Evolutionary conservation across 2,888 invertebrate species (phyloP), one percentile per base, ranked within the genome.

Genomic region (Lithophane leautieri): DNA sequence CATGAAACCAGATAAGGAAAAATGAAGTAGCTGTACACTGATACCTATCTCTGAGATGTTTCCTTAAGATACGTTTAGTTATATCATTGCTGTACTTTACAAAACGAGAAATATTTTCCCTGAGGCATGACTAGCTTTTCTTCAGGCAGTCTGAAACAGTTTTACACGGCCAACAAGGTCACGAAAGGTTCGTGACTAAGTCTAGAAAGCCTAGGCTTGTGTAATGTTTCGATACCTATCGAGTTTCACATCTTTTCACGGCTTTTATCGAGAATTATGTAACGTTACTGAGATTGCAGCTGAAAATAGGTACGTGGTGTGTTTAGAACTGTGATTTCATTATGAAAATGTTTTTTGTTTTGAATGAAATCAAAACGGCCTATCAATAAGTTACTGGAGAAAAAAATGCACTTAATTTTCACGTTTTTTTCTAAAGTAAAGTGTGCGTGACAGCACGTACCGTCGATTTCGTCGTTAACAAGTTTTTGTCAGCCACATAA

Each of bases 181-280:
- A 84, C 70, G 73, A 81, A 86, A 88, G 89, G 88, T 90, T 92
- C 91, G 92, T 91, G 91, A 92, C 92, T 87, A 86, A 88, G 83
- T 88, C 90, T 92, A 90, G 92, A 93, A 93, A 94, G 89, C 87
- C 87, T 90, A 85, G 78, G 89, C 86, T 94, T 92, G 90, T 87
- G 90, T 89, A 93, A 93, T 87, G 83, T 85, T 86, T 72, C 82
- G 83, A 86, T 87, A 88, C 76, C 80, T 87, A 90, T 85, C 83
- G 84, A 85, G 88, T 91, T 91, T 90, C 89, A 89, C 84, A 89
- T 89, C 88, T 89, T 89, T 89, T 83, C 86, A 82, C 88, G 86
- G 78, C 72, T 88, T 89, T 89, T 86, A 88, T 84, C 83, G 78
- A 70, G 71, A 78, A 81, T 89, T 86, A 83, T 76, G 84, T 83